Conservation (phyloP, 2,797 vertebrate genomes). For the Sebastes steindachneri region DNA sequence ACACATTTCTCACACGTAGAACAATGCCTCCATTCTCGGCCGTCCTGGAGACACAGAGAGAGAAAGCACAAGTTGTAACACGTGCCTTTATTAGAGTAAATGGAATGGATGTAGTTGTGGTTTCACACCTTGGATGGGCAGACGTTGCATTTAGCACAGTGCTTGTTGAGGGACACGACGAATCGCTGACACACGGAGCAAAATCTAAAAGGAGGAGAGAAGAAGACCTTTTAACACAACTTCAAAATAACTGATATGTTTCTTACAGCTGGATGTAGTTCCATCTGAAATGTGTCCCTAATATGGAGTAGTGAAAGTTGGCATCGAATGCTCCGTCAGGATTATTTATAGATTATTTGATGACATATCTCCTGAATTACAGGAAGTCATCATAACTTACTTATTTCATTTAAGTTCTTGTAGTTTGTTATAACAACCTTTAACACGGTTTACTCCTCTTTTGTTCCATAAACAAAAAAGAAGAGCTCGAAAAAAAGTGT, state of each 20-base stretch:
- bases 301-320: neutral
- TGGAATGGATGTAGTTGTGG: accelerated
- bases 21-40: constrained; percentile 93
- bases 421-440: neutral
- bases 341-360: neutral
- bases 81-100: neutral
- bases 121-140: constrained; percentile 93
- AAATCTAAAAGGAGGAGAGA: constrained; percentile 78
- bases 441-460: neutral
- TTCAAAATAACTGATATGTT: neutral
- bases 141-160: constrained; percentile 88
- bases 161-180: constrained; percentile 88
- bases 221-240: neutral
- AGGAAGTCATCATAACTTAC: neutral
- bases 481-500: neutral
- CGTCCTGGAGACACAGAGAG: constrained; percentile 82
- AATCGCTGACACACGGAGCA: constrained; percentile 89
- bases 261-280: accelerated
- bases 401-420: neutral
- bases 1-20: constrained; percentile 89
- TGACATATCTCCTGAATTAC: neutral
- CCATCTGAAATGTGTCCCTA: neutral
- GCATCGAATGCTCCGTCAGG: neutral
- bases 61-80: neutral
- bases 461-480: neutral